Evolutionary conservation across 2,888 invertebrate species (phyloP).

Genomic region (Epirrhoe tristata): DNA sequence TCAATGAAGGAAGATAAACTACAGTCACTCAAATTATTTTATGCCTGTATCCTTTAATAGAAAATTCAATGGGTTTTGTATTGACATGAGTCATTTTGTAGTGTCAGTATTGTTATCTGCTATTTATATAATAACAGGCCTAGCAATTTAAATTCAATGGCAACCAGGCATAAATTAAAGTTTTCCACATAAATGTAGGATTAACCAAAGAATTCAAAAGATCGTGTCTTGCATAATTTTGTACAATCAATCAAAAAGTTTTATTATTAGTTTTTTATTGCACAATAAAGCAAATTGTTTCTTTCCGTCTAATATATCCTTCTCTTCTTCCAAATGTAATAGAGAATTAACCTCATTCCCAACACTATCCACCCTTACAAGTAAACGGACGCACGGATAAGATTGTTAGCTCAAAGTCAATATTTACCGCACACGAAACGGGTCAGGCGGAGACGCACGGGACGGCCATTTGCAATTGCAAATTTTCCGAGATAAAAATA

Average conservation of each 20-base stretch:
- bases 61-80: slow-evolving; percentile 38
- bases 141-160: slow-evolving; percentile 49
- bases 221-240: slow-evolving; percentile 25
- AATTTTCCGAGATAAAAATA: slow-evolving; percentile 82
- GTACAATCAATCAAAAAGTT: not conserved
- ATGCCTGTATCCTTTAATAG: slow-evolving; percentile 21
- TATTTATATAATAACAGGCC: slow-evolving; percentile 48
- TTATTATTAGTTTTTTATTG: not conserved
- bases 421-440: slow-evolving; percentile 77
- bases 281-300: not conserved
- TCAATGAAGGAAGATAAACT: slow-evolving; percentile 14
- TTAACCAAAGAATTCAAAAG: slow-evolving; percentile 37
- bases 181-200: slow-evolving; percentile 35
- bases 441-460: slow-evolving; percentile 72
- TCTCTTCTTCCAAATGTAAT: not conserved
- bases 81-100: slow-evolving; percentile 45
- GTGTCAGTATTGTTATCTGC: slow-evolving; percentile 41
- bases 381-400: slow-evolving; percentile 76
- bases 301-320: not conserved
- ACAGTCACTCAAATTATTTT: not conserved
- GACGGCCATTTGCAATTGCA: slow-evolving; percentile 79
- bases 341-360: slow-evolving; percentile 32
- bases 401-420: slow-evolving; percentile 75
- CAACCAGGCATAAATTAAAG: slow-evolving; percentile 45
- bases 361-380: slow-evolving; percentile 48